phyloP scores from a whole-genome alignment of 2,113 vertebrate genomes.

The Dolichallabes microphthalmus region DNA sequence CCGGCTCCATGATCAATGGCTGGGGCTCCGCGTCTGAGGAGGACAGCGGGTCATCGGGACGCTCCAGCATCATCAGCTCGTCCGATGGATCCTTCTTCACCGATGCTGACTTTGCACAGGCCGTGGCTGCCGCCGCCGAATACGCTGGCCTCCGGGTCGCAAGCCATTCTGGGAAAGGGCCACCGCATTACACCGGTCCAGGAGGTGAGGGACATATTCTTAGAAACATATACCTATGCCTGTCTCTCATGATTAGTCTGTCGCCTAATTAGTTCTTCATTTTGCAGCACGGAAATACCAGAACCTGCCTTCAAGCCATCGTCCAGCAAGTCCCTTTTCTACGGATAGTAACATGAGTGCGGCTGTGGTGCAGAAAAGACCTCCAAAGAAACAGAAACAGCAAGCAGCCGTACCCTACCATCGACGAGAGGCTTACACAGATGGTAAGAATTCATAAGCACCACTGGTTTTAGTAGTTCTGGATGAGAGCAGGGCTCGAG shows the following conservation, averaged over 20 bases:
- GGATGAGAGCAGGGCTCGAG: neutral
- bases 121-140: slow-evolving; percentile 91
- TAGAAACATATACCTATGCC: too few relatives aligned
- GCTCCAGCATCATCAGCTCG: slow-evolving; percentile 91
- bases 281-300: slow-evolving; percentile 87
- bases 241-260: too few relatives aligned
- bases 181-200: slow-evolving; percentile 57
- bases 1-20: slow-evolving; percentile 99
- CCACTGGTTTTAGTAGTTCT: neutral
- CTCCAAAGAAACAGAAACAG: slow-evolving; percentile 94
- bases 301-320: slow-evolving; percentile 81
- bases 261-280: neutral
- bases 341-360: slow-evolving; percentile 97
- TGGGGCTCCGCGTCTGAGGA: slow-evolving; percentile 98
- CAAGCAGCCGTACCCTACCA: slow-evolving; percentile 81
- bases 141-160: slow-evolving; percentile 90
- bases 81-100: slow-evolving; percentile 98
- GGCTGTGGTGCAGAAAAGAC: slow-evolving; percentile 89
- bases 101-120: slow-evolving; percentile 97
- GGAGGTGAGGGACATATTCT: slow-evolving; percentile 52
- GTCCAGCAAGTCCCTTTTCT: slow-evolving; percentile 92
- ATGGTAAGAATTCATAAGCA: slow-evolving; percentile 74
- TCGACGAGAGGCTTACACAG: slow-evolving; percentile 88
- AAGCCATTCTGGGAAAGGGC: slow-evolving; percentile 80
- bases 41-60: slow-evolving; percentile 93